Evolutionary conservation across 2,888 invertebrate species (phyloP).

Genomic region (Lochmaea capreae): DNA sequence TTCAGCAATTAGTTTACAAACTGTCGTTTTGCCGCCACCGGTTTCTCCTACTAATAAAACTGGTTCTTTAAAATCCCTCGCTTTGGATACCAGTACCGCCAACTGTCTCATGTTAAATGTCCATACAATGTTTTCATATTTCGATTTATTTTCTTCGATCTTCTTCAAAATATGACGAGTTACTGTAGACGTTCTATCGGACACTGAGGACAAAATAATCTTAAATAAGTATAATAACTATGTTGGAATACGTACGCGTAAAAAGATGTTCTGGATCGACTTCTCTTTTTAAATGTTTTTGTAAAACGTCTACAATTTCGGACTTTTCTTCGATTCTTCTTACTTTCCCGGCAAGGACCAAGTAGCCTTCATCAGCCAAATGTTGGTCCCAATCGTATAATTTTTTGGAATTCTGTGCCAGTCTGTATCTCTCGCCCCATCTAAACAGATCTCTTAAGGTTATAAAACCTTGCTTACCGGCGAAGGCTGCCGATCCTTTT

Average conservation of each 20-base stretch:
- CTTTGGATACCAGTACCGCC: constrained; percentile 83
- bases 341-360: constrained; percentile 93
- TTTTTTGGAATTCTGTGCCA: constrained; percentile 72
- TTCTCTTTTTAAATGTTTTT: constrained; percentile 82
- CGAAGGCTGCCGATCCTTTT: constrained; percentile 88
- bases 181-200: constrained; percentile 78
- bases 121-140: constrained; percentile 90
- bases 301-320: constrained; percentile 83
- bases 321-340: constrained; percentile 84
- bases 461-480: constrained; percentile 93
- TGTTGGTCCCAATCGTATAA: constrained; percentile 98
- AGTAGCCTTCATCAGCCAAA: constrained; percentile 94
- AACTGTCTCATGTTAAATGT: constrained; percentile 90
- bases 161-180: constrained; percentile 78
- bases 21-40: constrained; percentile 97
- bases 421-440: constrained; percentile 94
- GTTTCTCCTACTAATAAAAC: constrained; percentile 97
- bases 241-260: constrained; percentile 64
- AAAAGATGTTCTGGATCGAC: constrained; percentile 80
- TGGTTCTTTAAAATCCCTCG: constrained; percentile 92
- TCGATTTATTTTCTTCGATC: constrained; percentile 70
- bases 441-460: constrained; percentile 95
- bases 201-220: constrained; percentile 58
- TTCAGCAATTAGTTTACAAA: constrained; percentile 89
- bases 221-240: neutral